A percentile compares a stretch with the other conserved stretches of the same genome.
These are phyloP conservation scores for Daubentonia madagascariensis DNA, from an alignment of 2,113 vertebrate species.

Conservation along the genomic window DNA sequence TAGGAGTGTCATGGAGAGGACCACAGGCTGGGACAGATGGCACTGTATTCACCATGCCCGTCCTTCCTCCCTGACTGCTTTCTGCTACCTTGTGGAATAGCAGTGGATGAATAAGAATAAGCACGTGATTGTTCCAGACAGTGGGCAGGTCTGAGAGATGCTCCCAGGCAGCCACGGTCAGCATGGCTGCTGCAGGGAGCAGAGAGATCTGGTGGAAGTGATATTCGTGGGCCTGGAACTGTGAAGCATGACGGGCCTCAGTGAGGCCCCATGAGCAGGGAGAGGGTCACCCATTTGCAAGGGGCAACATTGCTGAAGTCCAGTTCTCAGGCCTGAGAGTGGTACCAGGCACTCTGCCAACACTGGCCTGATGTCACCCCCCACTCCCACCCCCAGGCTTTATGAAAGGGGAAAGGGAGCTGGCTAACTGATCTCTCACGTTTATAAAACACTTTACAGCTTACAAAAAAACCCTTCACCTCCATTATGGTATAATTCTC, in stretches of 20 bases:
- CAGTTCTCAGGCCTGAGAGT: neutral
- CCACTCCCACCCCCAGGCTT: neutral
- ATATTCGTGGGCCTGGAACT: neutral
- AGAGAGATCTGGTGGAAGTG: neutral
- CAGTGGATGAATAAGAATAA: too few species aligned
- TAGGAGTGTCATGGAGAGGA: neutral
- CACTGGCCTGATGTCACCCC: neutral
- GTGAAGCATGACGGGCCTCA: fast-evolving
- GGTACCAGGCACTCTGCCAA: neutral
- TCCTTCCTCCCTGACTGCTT: neutral
- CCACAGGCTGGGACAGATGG: neutral
- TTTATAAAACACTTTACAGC: neutral
- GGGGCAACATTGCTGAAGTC: neutral
- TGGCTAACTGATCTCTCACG: neutral
- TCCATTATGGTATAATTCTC: neutral
- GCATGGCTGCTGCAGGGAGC: neutral
- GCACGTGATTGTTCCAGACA: fast-evolving
- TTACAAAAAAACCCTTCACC: neutral
- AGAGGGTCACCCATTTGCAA: neutral
- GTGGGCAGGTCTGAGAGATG: neutral
- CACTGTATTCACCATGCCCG: fast-evolving
- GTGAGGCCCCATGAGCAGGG: fast-evolving
- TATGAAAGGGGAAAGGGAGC: neutral
- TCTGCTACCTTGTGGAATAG: neutral
- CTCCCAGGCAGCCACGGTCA: neutral